A percentile compares a stretch with the other conserved stretches of the same genome.
phyloP scores from a whole-genome alignment of 2,113 vertebrate genomes.

The Lepus timidus region DNA sequence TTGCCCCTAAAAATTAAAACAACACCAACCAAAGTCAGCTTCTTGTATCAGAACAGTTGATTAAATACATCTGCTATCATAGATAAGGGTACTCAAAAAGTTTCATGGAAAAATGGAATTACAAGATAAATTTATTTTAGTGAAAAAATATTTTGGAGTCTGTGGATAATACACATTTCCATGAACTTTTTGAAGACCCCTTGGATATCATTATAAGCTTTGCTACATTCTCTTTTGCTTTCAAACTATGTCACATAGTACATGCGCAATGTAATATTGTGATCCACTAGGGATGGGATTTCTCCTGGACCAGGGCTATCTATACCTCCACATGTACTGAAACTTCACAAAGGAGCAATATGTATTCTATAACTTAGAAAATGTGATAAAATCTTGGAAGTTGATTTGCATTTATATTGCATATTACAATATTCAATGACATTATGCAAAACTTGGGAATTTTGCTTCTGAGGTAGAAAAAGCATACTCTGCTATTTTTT shows the following conservation, averaged over 20 bases:
- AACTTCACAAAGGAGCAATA: conserved; percentile 38
- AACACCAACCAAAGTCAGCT: background rate
- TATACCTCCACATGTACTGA: background rate
- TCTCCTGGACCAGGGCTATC: background rate
- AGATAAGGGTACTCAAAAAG: too few species aligned
- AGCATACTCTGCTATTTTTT: conserved; percentile 41
- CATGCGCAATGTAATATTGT: background rate
- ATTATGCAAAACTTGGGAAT: conserved; percentile 52
- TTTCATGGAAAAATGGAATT: too few species aligned
- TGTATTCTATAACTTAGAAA: conserved; percentile 33
- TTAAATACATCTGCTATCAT: background rate
- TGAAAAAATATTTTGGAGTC: too few species aligned
- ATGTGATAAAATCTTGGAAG: conserved; percentile 41
- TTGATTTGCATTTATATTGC: conserved; percentile 72
- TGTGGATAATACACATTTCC: too few species aligned
- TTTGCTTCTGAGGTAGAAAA: conserved; percentile 58
- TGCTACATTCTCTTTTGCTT: background rate
- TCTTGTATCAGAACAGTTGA: background rate
- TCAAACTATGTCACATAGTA: conserved; percentile 17
- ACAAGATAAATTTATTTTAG: too few species aligned
- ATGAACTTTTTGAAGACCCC: too few species aligned
- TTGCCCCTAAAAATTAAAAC: conserved; percentile 42
- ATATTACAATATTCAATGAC: conserved; percentile 29
- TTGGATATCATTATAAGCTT: background rate
- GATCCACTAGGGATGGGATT: background rate